phyloP scores from a whole-genome alignment of 2,113 vertebrate species.

The Beaufortia kweichowensis region DNA sequence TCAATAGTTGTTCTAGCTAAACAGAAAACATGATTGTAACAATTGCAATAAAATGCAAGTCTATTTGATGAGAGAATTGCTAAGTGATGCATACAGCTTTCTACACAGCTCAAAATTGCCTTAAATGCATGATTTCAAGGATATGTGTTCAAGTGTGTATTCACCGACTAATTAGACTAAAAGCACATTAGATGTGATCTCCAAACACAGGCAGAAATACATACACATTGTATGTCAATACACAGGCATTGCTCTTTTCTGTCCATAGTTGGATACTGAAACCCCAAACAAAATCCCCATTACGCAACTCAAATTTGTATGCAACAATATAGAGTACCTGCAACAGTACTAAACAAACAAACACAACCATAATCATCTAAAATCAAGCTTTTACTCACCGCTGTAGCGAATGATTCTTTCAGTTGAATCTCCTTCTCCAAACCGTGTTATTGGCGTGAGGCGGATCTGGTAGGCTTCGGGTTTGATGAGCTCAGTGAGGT shows the following conservation, averaged over 20 bases:
- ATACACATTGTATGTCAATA: too few species aligned
- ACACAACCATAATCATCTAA: background rate
- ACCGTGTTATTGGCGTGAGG: constrained; percentile 84
- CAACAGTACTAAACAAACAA: background rate
- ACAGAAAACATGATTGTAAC: background rate
- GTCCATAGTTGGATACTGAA: too few species aligned
- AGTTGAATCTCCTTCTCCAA: constrained; percentile 85
- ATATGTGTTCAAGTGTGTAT: too few species aligned
- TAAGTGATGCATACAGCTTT: background rate
- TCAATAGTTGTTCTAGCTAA: background rate
- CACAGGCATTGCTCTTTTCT: too few species aligned
- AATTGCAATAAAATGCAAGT: constrained; percentile 2
- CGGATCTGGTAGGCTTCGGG: constrained; percentile 86
- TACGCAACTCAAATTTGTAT: background rate
- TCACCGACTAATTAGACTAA: too few species aligned
- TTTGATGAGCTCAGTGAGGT: constrained; percentile 85
- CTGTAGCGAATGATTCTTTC: constrained; percentile 86
- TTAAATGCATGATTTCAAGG: too few species aligned
- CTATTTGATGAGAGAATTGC: background rate
- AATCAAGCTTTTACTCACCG: constrained; percentile 67
- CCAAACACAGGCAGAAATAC: too few species aligned
- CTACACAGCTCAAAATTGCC: background rate
- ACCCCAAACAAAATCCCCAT: too few species aligned
- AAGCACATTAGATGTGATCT: too few species aligned
- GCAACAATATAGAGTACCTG: too few species aligned